Conservation (phyloP, 2,888 invertebrate genomes). For the Pocota personata region DNA sequence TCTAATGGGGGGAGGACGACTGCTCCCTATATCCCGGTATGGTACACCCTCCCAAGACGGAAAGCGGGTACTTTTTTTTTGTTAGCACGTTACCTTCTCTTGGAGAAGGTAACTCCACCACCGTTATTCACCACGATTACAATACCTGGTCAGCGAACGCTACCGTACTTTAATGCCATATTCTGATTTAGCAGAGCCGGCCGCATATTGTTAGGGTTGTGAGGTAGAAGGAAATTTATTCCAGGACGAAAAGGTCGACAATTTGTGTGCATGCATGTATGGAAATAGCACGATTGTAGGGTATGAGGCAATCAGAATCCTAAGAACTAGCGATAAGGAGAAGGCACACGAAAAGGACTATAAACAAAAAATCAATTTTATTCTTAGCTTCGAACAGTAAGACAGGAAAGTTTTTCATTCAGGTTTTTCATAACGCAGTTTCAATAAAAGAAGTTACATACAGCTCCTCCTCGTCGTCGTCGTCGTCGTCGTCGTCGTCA, state of each 20-base stretch:
- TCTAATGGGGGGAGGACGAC: constrained; percentile 26
- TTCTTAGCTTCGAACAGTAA: constrained; percentile 43
- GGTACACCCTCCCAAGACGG: background rate
- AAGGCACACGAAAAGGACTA: background rate
- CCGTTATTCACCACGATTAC: constrained; percentile 53
- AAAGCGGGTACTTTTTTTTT: background rate
- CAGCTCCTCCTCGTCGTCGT: no score
- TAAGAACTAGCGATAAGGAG: constrained; percentile 4
- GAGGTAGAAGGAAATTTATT: constrained; percentile 56
- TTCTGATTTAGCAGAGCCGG: constrained; percentile 33
- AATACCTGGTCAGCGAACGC: constrained; percentile 39
- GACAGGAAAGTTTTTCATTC: constrained; percentile 49
- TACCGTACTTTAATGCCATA: constrained; percentile 27
- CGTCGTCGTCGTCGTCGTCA: constrained; percentile 2
- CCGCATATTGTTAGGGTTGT: background rate
- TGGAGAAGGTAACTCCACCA: constrained; percentile 19
- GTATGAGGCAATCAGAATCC: background rate
- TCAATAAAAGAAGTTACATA: background rate
- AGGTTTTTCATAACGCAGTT: constrained; percentile 55
- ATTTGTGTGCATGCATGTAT: constrained; percentile 67
- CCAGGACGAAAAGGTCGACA: constrained; percentile 71
- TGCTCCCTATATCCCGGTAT: constrained; percentile 2
- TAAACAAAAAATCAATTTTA: constrained; percentile 63
- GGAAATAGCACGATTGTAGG: constrained; percentile 47
- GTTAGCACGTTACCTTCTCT: constrained; percentile 32